Percentiles rank a stretch among this genome's conserved stretches.
Evolutionary conservation across 2,113 vertebrate species (phyloP).

Genomic region (Balaenoptera acutorostrata): DNA sequence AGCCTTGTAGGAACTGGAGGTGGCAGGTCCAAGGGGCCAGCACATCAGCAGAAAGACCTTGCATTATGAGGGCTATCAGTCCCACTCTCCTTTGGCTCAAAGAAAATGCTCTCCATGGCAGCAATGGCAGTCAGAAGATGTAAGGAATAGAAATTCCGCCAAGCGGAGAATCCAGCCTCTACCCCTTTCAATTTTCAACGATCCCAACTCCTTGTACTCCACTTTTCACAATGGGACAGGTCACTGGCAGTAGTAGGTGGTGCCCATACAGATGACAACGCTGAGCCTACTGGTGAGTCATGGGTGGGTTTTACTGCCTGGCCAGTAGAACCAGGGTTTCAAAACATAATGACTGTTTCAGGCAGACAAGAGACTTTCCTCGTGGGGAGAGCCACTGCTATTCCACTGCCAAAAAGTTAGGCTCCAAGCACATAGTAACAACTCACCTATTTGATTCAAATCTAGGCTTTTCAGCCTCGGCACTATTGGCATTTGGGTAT

Average conservation of each 20-base stretch:
- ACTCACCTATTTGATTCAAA: not conserved
- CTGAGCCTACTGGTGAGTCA: not conserved
- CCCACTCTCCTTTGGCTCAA: not conserved
- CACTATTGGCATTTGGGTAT: fast-evolving
- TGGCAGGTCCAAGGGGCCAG: not conserved
- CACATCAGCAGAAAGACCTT: fast-evolving
- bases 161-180: not conserved
- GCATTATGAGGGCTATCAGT: fast-evolving
- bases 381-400: not conserved
- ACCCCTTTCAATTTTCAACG: fast-evolving
- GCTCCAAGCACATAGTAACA: fast-evolving
- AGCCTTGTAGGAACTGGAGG: not conserved
- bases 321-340: not conserved
- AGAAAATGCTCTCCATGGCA: conserved; percentile 29
- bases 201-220: fast-evolving
- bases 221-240: not conserved
- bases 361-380: not conserved
- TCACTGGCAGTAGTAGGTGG: too few relatives aligned
- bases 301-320: fast-evolving
- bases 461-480: fast-evolving
- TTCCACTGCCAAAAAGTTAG: fast-evolving
- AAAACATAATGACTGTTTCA: not conserved
- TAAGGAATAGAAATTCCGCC: not conserved
- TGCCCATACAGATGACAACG: fast-evolving
- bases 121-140: not conserved